A percentile compares a stretch with the other conserved stretches of the same genome.
phyloP scores from a whole-genome alignment of 2,113 vertebrate genomes.

The Isurus oxyrinchus region DNA sequence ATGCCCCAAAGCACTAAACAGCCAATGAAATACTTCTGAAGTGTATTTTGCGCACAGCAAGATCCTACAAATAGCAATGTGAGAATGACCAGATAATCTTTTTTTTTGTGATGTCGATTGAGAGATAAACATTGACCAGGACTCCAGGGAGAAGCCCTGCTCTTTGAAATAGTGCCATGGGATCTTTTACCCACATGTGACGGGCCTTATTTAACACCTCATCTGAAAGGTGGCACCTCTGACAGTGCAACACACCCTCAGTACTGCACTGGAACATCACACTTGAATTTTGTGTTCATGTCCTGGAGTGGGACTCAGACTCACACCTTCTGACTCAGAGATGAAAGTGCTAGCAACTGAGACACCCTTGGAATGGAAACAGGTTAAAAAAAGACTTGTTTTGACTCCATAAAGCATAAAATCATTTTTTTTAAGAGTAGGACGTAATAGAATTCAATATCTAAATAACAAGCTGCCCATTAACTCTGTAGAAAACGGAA shows the following conservation, averaged over 20 bases:
- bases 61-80: no score
- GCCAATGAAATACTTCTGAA: no score
- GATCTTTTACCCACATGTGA: no score
- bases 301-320: neutral
- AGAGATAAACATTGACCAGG: no score
- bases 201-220: no score
- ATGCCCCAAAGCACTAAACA: no score
- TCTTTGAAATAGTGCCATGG: no score
- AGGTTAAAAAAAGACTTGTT: neutral
- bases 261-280: neutral
- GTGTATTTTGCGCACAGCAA: no score
- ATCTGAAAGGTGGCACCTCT: neutral
- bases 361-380: neutral
- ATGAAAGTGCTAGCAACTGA: neutral
- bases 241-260: neutral
- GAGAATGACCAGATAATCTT: no score
- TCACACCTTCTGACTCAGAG: neutral
- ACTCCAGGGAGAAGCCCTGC: no score
- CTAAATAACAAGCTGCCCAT: slow-evolving; percentile 10
- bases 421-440: neutral
- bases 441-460: neutral
- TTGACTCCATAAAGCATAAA: neutral
- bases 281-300: neutral
- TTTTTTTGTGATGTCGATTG: no score
- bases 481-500: slow-evolving; percentile 14